phyloP scores from a whole-genome alignment of 2,113 vertebrate species.

The Aldabrachelys gigantea region DNA sequence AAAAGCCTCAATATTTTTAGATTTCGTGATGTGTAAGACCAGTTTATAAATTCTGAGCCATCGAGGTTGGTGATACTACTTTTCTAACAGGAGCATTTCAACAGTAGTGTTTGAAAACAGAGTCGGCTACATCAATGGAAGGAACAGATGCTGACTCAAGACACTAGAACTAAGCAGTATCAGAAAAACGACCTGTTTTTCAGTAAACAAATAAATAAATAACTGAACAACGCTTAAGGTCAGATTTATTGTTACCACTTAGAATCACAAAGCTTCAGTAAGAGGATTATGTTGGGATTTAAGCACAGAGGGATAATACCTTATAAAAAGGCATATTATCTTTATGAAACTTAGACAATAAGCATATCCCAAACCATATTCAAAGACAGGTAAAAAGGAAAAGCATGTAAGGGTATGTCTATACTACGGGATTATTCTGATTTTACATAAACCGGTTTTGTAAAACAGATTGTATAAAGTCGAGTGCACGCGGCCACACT shows the following conservation, averaged over 20 bases:
- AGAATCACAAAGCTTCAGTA: background rate
- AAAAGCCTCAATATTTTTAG: background rate
- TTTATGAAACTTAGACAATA: background rate
- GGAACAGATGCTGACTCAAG: background rate
- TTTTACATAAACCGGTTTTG: no score
- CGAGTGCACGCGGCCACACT: no score
- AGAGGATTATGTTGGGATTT: background rate
- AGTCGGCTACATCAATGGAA: background rate
- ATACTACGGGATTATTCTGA: no score
- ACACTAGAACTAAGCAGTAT: background rate
- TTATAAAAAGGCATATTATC: background rate
- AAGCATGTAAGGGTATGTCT: background rate
- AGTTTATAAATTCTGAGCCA: background rate
- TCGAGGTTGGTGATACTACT: background rate
- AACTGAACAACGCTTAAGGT: background rate
- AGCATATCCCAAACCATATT: background rate
- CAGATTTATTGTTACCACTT: background rate
- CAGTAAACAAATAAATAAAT: background rate
- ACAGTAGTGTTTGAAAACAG: background rate
- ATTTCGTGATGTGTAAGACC: background rate
- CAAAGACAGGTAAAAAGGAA: background rate
- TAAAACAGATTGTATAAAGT: no score
- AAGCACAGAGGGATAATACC: background rate
- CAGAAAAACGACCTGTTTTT: background rate
- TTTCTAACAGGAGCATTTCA: background rate